These are phyloP conservation scores for Mythimna ferrago DNA, from an alignment of 2,888 invertebrate genomes.

Conservation along the genomic window DNA sequence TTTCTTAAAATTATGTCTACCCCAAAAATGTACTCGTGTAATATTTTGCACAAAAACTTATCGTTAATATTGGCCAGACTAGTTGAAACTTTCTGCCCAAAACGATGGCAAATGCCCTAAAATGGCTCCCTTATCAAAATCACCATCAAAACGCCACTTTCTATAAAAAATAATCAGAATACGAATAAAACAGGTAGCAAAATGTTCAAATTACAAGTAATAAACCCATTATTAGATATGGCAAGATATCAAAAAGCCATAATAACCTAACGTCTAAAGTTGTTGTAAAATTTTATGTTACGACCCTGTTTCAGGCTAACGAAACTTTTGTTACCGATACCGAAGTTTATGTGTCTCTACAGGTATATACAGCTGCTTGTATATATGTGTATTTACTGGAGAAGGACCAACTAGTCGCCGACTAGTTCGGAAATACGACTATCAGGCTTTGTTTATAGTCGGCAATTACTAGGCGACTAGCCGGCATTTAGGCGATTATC, in stretches of 20 bases:
- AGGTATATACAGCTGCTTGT: conserved; percentile 59
- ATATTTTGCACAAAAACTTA: too few relatives aligned
- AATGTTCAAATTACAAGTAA: conserved; percentile 81
- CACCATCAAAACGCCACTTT: conserved; percentile 3
- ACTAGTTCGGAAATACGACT: neutral
- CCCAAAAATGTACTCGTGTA: too few relatives aligned
- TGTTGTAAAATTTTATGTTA: conserved; percentile 89
- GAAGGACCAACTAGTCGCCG: neutral
- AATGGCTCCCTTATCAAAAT: neutral
- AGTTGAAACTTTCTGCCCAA: neutral
- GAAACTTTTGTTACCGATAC: conserved; percentile 83
- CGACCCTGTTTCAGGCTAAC: conserved; percentile 82
- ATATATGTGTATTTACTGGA: conserved; percentile 5
- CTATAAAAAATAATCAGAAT: conserved; percentile 49
- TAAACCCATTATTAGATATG: conserved; percentile 85
- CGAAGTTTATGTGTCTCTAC: conserved; percentile 76
- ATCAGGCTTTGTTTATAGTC: neutral
- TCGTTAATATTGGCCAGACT: too few relatives aligned
- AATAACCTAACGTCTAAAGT: conserved; percentile 85
- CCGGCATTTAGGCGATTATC: neutral
- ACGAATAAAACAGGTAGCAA: conserved; percentile 72
- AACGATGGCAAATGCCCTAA: neutral
- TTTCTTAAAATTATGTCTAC: too few relatives aligned
- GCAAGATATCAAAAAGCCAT: conserved; percentile 87
- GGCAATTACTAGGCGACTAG: neutral